Evolutionary conservation across 1,140 invertebrate genomes (phyloP).

Genomic region (Drosophila guanche): DNA sequence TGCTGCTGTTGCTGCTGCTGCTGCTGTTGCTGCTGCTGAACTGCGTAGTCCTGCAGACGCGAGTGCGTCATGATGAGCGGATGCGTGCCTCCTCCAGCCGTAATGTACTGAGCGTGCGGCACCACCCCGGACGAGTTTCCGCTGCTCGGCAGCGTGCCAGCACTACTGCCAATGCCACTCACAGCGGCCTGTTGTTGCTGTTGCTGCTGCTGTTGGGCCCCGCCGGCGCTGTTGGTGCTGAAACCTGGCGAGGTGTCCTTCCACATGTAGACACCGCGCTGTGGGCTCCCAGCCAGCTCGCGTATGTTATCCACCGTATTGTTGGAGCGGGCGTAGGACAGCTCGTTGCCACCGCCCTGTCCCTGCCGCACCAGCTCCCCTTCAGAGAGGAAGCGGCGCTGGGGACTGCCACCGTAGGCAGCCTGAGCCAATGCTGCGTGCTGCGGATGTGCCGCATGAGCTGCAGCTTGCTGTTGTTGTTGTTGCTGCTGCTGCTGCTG

Average conservation of each 20-base stretch:
- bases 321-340: slow-evolving; percentile 85
- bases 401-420: slow-evolving; percentile 87
- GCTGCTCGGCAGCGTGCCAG: slow-evolving; percentile 73
- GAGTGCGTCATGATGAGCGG: slow-evolving; percentile 78
- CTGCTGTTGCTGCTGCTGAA: slow-evolving; percentile 50
- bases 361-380: slow-evolving; percentile 91
- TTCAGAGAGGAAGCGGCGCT: slow-evolving; percentile 93
- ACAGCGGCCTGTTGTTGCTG: slow-evolving; percentile 33
- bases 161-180: slow-evolving; percentile 73
- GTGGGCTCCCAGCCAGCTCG: slow-evolving; percentile 92
- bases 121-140: slow-evolving; percentile 46
- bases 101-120: slow-evolving; percentile 76
- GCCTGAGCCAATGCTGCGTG: slow-evolving; percentile 62
- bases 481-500: slow-evolving; percentile 48
- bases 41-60: slow-evolving; percentile 72
- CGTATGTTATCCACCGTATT: slow-evolving; percentile 88
- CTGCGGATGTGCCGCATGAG: slow-evolving; percentile 49
- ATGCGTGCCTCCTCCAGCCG: slow-evolving; percentile 65
- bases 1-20: slow-evolving; percentile 60
- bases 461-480: slow-evolving; percentile 40
- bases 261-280: slow-evolving; percentile 93
- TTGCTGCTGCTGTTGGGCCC: slow-evolving; percentile 32
- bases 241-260: slow-evolving; percentile 88
- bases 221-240: slow-evolving; percentile 40
- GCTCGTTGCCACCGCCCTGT: slow-evolving; percentile 84